Base-by-base conservation (phyloP, 2,888 invertebrate genomes). In the Ceramica pisi region DNA sequence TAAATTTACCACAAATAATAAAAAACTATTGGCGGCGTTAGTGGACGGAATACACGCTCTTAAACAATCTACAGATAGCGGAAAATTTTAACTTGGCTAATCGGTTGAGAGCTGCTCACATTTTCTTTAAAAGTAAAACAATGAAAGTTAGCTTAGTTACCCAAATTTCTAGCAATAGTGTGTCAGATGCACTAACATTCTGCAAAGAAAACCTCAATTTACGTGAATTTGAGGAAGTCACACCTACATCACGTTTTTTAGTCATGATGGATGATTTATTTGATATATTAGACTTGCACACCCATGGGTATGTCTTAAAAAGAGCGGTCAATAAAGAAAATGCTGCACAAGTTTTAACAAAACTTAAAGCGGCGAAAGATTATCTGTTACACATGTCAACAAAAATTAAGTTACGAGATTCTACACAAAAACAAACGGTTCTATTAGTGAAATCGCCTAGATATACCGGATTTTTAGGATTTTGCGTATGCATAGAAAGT, bases 231-330 rank as follows among this genome's bases (percentile, higher is more conserved):
- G 14, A 48, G 14, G 59, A 46, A 23, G 19, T 23, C 1, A 38
- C 9, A 48, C 23, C 35, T 6, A 66, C 59, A 48, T 1, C 23
- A 38, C 23, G 10, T 0, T 67, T 60, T 67, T 6, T 67, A 4
- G 14, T 14, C 2, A 56, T 56, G 65, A 65, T 65, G 44, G 56
- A 56, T 35, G 56, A 65, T 2, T 7, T 66, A 4, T 66, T 57
- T 57, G 65, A 57, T 46, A 46, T 67, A 6, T 3, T 67, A 2
- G 67, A 61, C 62, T 67, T 61, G 38, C 61, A 61, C 8, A 51
- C 26, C 0, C 38, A 61, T 26, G 50, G 61, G 0, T 67, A 67
- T 26, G 67, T 4, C 14, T 67, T 59, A 10, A 67, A 61, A 51
- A 4, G 51, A 67, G 67, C 41, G 1, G 41, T 67, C 2, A 67